A percentile compares a stretch with the other conserved stretches of the same genome.
These are phyloP conservation scores for Arizona elegans DNA, from an alignment of 2,113 vertebrate species.

Conservation along the genomic window DNA sequence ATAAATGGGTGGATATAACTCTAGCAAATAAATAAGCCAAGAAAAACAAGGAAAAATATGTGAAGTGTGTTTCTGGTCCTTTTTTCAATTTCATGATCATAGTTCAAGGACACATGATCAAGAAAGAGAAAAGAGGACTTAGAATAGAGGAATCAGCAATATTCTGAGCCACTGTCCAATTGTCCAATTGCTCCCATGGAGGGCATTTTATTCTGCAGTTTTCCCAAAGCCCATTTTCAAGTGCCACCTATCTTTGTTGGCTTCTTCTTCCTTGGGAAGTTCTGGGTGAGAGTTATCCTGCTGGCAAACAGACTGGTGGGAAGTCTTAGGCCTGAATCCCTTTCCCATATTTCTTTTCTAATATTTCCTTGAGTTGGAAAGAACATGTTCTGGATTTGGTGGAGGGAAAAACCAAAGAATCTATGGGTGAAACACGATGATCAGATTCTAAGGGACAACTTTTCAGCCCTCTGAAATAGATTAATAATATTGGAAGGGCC, in stretches of 20 bases:
- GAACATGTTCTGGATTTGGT: not conserved
- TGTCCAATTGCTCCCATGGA: not conserved
- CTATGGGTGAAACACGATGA: not conserved
- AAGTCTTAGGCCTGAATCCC: not conserved
- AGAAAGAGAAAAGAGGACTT: not conserved
- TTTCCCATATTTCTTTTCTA: not conserved
- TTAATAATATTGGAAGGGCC: not conserved
- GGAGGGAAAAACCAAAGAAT: not conserved
- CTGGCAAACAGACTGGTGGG: not conserved
- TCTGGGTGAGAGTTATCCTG: not conserved
- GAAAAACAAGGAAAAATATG: not conserved
- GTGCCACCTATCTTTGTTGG: not conserved
- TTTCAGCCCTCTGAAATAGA: not conserved
- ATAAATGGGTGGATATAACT: not conserved
- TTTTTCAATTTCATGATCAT: not conserved
- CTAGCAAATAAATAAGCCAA: not conserved
- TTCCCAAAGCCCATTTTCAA: not conserved
- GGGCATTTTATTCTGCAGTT: not conserved
- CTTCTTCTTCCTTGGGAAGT: not conserved
- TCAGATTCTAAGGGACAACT: not conserved
- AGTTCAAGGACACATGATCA: not conserved
- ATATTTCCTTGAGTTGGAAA: not conserved
- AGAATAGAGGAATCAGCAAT: not conserved
- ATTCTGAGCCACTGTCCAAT: not conserved
- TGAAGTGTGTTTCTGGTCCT: not conserved